These are phyloP conservation scores for Aricia agestis DNA, from an alignment of 1,140 invertebrate genomes.

Conservation along the genomic window DNA sequence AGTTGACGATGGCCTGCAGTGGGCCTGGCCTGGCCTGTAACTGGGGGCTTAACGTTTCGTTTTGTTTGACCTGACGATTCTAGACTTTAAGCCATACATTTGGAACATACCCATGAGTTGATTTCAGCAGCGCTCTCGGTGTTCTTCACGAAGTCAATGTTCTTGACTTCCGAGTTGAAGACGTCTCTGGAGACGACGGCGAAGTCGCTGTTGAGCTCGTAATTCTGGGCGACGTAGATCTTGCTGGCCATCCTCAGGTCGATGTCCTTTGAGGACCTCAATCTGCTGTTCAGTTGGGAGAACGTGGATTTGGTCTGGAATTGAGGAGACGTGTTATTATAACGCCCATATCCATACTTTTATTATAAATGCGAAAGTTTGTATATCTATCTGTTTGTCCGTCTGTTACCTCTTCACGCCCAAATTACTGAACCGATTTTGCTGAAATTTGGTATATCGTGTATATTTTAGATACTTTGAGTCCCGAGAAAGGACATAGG, in stretches of 20 bases:
- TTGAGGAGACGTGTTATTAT: conserved; percentile 6
- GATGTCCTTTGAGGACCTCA: conserved; percentile 35
- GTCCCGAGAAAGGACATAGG: too few species aligned
- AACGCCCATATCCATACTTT: neutral
- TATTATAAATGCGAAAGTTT: too few species aligned
- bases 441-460: too few species aligned
- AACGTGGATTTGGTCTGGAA: conserved; percentile 45
- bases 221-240: conserved; percentile 35
- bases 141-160: conserved; percentile 46
- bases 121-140: conserved; percentile 43
- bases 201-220: conserved; percentile 36
- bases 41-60: too few species aligned
- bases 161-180: conserved; percentile 41
- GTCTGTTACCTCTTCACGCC: too few species aligned
- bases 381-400: too few species aligned
- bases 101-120: conserved; percentile 73
- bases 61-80: too few species aligned
- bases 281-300: conserved; percentile 27
- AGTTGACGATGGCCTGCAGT: too few species aligned
- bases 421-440: too few species aligned
- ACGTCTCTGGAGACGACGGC: conserved; percentile 27
- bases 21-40: too few species aligned
- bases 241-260: conserved; percentile 36
- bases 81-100: neutral
- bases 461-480: too few species aligned